Percentiles rank a stretch among this genome's conserved stretches.
phyloP scores from a whole-genome alignment of 2,888 invertebrate species.

The Monopis laevigella region DNA sequence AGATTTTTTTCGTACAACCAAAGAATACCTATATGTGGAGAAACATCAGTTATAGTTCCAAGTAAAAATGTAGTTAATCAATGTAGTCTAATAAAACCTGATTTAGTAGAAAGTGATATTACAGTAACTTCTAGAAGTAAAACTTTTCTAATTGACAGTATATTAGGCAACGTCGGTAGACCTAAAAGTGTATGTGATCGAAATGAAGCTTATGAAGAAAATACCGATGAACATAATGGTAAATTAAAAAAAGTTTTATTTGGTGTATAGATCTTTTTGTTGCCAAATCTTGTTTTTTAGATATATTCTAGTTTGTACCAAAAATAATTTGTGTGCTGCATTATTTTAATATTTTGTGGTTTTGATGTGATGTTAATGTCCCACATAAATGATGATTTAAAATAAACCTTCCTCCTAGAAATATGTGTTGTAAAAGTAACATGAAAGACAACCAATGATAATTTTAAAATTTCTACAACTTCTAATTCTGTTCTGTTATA shows the following conservation, averaged over 20 bases:
- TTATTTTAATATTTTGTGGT: no score
- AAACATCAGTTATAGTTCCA: slow-evolving; percentile 31
- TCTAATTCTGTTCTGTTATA: no score
- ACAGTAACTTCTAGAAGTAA: slow-evolving; percentile 38
- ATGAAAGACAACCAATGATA: no score
- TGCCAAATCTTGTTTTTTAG: no score
- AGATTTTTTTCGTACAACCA: background rate
- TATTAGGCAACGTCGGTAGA: slow-evolving; percentile 41
- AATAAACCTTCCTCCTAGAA: no score
- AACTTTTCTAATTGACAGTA: slow-evolving; percentile 66
- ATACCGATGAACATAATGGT: slow-evolving; percentile 57
- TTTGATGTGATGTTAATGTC: no score
- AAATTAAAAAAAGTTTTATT: slow-evolving; percentile 21
- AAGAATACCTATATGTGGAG: slow-evolving; percentile 22
- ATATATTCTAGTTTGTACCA: no score
- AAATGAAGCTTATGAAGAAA: slow-evolving; percentile 37
- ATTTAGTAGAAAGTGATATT: slow-evolving; percentile 18
- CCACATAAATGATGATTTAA: no score
- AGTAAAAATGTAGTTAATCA: slow-evolving; percentile 31
- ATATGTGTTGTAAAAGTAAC: no score
- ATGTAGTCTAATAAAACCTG: slow-evolving; percentile 19
- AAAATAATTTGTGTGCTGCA: no score
- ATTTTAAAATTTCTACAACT: no score
- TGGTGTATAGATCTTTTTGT: no score
- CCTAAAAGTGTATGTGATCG: slow-evolving; percentile 23